phyloP scores from a whole-genome alignment of 2,113 vertebrate species.

The Lynx canadensis region DNA sequence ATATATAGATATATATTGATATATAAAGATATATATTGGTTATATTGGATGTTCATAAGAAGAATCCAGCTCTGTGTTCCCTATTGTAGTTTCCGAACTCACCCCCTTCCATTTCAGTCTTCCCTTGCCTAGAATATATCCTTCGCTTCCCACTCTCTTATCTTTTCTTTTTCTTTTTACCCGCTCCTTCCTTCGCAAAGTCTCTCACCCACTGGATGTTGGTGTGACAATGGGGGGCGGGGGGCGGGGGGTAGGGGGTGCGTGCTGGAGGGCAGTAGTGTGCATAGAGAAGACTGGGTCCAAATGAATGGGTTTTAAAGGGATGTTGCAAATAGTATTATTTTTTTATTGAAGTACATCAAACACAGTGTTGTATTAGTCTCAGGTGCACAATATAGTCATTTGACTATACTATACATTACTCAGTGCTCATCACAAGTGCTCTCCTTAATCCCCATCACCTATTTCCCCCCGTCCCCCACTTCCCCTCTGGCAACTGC shows the following conservation, averaged over 20 bases:
- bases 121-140: neutral
- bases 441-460: neutral
- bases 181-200: neutral
- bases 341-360: neutral
- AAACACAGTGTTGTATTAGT: neutral
- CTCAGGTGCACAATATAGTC: neutral
- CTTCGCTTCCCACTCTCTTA: neutral
- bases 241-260: too few species aligned
- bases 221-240: neutral
- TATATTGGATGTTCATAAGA: too few species aligned
- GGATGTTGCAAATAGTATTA: neutral
- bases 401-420: neutral
- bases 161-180: neutral
- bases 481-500: neutral
- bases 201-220: neutral
- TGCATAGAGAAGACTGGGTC: neutral
- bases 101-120: neutral
- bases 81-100: neutral
- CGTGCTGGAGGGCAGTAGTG: too few species aligned
- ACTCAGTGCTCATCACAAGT: neutral
- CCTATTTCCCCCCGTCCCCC: neutral
- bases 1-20: too few species aligned
- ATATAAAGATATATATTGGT: too few species aligned
- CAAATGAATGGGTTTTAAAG: neutral
- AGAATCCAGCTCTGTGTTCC: neutral